Evolutionary conservation across 2,797 vertebrate genomes (phyloP), one percentile per base, ranked within the genome.

Genomic region (Sebastes hopkinsi): DNA sequence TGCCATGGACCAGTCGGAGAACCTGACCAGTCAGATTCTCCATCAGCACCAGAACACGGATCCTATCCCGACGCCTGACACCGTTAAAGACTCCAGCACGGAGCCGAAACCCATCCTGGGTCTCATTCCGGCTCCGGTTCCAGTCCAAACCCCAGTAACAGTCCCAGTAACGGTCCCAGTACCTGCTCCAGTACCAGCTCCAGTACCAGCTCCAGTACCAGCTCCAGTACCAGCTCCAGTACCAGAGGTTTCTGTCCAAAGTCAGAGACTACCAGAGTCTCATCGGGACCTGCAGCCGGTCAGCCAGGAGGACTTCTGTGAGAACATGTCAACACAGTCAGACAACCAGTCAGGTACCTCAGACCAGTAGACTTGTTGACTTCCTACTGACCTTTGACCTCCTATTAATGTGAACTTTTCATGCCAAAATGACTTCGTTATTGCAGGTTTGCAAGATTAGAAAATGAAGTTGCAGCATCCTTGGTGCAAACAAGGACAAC

Each of bases 271-370:
- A 2, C 58, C 74, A 2, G 92, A 92, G 46, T 61, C 82, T 42
- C 87, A 83, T 18, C 83, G 79, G 3, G 88, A 90, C 25, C 68
- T 74, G 12, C 90, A 85, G 73, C 74, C 86, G 0, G 77, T 77
- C 34, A 65, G 77, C 64, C 90, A 91, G 84, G 95, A 94, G 36
- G 94, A 95, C 83, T 89, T 94, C 85, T 91, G 95, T n/a, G 94
- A 95, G 84, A 93, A 94, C 90, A 89, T 92, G 89, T 95, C 95
- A 0, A 90, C 88, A 0, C 95, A 94, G 78, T 93, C 95, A 0
- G 95, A 95, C 93, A 95, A 94, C 90, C 95, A 95, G 70, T 96
- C 95, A 91, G 95, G 95, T 96, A 91, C 30, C 14, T 46, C 14
- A 46, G 38, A 46, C 38, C 42, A 46, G 16, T 18, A 18, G 42